Evolutionary conservation across 2,888 invertebrate genomes (phyloP), one percentile per base, ranked within the genome.

Genomic region (Temnothorax ravouxi): DNA sequence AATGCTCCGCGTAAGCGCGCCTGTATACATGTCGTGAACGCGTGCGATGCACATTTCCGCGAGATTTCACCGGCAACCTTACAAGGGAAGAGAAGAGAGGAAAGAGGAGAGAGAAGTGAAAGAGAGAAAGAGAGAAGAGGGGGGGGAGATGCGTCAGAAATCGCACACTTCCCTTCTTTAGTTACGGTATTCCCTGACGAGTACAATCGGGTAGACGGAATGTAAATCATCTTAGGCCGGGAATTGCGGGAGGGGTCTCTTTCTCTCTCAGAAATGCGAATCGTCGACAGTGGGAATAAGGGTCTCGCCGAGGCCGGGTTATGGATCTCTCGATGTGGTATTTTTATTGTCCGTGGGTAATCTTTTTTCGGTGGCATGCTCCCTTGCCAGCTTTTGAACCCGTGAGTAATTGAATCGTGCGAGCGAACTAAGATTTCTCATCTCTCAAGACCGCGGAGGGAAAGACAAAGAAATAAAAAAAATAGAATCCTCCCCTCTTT

Each of bases 31-130:
- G 41, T 64, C 75, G 76, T 11, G 47, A 56, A 66, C 34, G 75
- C 64, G 54, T 44, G 69, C 72, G 54, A 69, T 74, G 38, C 34
- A 25, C 85, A 76, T 90, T 67, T 91, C 85, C 86, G 72, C 87
- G 52, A 90, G 88, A 90, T 87, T 91, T 91, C 86, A 87, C 77
- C 67, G 67, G 69, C 77, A 82, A 77, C 86, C 67, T 85, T 74
- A 75, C 50, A 71, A 4, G 21, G 44, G 9, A 18, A 29, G 47
- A 44, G 21, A 25, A 41, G 11, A 8, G 34, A 18, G 34, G 9
- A 1, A 56, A 34, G 34, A 34, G 34, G 15, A 59, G 34, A 34
- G 34, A 61, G 29, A 29, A 34, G 34, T 34, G 56, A 21, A 15
- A 62, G 21, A 21, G 18, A 11, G 38, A 41, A 18, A 29, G 9